Base-by-base conservation (phyloP, 2,113 vertebrate genomes). In the Ia io region DNA sequence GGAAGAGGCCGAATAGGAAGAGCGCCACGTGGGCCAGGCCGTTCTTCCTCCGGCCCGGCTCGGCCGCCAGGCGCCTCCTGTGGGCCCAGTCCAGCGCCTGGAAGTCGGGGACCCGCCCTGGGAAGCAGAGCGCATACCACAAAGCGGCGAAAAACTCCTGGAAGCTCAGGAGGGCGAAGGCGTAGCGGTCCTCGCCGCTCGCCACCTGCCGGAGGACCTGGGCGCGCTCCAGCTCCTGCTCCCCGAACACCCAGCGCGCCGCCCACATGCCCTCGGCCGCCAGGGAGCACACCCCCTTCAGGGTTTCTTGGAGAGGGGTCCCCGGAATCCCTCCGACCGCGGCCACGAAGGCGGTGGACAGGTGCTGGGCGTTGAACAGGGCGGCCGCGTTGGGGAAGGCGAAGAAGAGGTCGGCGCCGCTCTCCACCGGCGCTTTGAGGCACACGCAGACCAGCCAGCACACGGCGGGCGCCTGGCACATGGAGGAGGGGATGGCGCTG, bases 1-100 rank as follows among this genome's bases (percentile, higher is more conserved):
- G 97, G 2, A 96, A 18, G 28, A 98, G 90, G 4, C 98, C 98
- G 8, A 97, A 98, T 2, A 98, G 73, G 65, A 98, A 98, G 18
- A 12, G 9, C 1, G 96, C 83, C 0, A 20, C 78, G 14, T 80
- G 30, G 10, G 2, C 0, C 28, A 92, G 82, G 53, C 8, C 69
- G 71, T 51, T 90, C 69, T 61, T 61, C 37, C 82, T 6, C 49
- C 5, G 1, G 11, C 28, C 1, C 0, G 95, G 95, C 32, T 35
- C 82, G 3, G 83, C 84, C 0, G 98, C 10, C 4, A 98, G 90
- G 22, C 1, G 0, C 1, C 32, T 74, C 13, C 96, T 0, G 0
- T 92, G 47, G 37, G 63, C 44, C 0, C 0, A 1, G 40, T 22
- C 23, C 71, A 91, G 4, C 1, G 1, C 0, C 0, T 37, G 18